Conservation (phyloP, 2,113 vertebrate genomes). For the Petaurus breviceps region DNA sequence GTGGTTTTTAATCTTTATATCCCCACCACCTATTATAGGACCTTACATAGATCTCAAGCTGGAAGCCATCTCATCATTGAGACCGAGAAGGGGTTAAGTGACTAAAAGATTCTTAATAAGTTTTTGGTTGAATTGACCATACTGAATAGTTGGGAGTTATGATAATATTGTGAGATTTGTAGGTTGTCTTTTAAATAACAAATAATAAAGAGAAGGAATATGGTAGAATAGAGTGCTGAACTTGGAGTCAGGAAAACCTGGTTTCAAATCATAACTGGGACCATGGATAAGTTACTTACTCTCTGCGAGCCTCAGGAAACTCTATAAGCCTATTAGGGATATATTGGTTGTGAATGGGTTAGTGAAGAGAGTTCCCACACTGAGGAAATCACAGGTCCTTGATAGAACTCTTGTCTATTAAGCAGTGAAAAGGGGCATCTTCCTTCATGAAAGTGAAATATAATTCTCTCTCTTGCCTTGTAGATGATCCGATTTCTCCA, state of each 20-base stretch:
- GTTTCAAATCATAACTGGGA: not conserved
- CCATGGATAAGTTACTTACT: not conserved
- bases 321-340: not conserved
- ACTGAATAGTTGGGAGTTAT: constrained; percentile 23
- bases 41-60: not conserved
- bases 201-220: not conserved
- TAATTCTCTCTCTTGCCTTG: constrained; percentile 23
- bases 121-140: constrained; percentile 3
- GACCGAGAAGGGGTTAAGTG: not conserved
- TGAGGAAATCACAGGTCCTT: not conserved
- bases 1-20: not conserved
- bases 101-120: not conserved
- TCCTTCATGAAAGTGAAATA: constrained; percentile 28
- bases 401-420: not conserved
- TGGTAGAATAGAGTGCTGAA: not conserved
- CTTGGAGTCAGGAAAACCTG: not conserved
- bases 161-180: constrained; percentile 25
- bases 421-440: not conserved
- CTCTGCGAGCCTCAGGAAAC: not conserved
- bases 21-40: not conserved
- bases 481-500: constrained; percentile 95
- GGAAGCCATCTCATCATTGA: not conserved
- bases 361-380: not conserved
- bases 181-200: constrained; percentile 45
- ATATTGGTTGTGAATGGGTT: not conserved